Evolutionary conservation across 1,140 invertebrate species (phyloP).

Genomic region (Hylaeus volcanicus): DNA sequence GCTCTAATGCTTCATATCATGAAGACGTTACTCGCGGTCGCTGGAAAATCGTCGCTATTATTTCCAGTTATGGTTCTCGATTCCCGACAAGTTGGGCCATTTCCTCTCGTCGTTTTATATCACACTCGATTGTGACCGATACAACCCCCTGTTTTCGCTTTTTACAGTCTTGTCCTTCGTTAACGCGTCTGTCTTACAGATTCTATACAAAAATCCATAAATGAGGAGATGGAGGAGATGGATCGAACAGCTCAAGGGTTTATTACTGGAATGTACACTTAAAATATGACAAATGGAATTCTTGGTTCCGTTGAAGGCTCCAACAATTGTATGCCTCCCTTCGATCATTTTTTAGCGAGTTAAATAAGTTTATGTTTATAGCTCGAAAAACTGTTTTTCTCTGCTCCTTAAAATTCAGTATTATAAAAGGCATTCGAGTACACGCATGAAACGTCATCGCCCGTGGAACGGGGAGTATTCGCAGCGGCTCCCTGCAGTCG

Average conservation of each 20-base stretch:
- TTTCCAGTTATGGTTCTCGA: constrained; percentile 25
- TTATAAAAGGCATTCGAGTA: background rate
- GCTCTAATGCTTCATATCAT: constrained; percentile 29
- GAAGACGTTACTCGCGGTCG: constrained; percentile 30
- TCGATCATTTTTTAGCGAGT: too few species aligned
- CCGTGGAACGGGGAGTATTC: background rate
- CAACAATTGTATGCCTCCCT: too few species aligned
- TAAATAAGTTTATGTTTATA: too few species aligned
- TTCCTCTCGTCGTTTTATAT: background rate
- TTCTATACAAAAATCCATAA: background rate
- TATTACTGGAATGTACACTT: too few species aligned
- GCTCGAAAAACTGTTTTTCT: too few species aligned
- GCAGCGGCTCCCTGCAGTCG: background rate
- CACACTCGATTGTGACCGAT: background rate
- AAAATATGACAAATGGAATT: too few species aligned
- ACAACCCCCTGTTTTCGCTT: background rate
- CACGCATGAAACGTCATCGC: background rate
- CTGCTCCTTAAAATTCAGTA: background rate
- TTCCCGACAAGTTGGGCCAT: constrained; percentile 9
- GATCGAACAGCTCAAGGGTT: too few species aligned
- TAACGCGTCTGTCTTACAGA: background rate
- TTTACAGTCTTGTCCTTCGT: background rate
- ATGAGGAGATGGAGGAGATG: too few species aligned
- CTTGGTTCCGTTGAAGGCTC: too few species aligned
- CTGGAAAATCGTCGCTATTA: constrained; percentile 33